Conservation (phyloP, 30 jellyfish, hydroid and myxozoan genomes). For the Rhopilema esculentum region DNA sequence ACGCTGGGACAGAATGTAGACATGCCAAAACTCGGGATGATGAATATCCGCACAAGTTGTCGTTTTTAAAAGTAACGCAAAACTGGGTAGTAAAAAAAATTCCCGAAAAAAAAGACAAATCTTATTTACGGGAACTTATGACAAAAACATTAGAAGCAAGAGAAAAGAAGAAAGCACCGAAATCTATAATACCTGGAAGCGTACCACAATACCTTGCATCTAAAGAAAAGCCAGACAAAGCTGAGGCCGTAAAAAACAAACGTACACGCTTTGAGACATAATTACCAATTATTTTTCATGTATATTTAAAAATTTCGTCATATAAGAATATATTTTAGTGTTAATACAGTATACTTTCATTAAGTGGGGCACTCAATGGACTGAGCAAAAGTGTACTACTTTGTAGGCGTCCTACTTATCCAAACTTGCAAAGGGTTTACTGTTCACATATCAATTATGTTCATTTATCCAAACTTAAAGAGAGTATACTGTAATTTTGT, state of each 20-base stretch:
- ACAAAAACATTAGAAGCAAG: constrained; percentile 7
- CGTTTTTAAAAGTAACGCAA: constrained; percentile 37
- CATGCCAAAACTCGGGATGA: constrained; percentile 42
- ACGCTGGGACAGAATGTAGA: constrained; percentile 16
- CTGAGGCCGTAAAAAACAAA: constrained; percentile 5
- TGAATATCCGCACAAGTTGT: constrained; percentile 12
- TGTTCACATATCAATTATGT: background rate
- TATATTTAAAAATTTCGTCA: background rate
- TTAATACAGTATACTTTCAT: too few species aligned
- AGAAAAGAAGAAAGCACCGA: background rate
- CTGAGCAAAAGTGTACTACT: background rate
- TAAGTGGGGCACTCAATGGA: background rate
- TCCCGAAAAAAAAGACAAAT: constrained; percentile 6
- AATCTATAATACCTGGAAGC: constrained; percentile 7
- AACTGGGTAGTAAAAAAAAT: constrained; percentile 20
- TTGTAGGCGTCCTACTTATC: background rate
- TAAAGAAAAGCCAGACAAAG: constrained; percentile 58
- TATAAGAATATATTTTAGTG: background rate
- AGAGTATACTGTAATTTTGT: constrained; percentile 1
- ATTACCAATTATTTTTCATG: background rate
- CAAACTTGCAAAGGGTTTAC: background rate
- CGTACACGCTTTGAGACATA: constrained; percentile 9
- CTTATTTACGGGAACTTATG: constrained; percentile 14
- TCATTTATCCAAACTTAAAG: background rate
- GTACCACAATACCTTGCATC: constrained; percentile 41